Evolutionary conservation across 2,797 vertebrate genomes (phyloP).

Genomic region (Rhinophrynus dorsalis): DNA sequence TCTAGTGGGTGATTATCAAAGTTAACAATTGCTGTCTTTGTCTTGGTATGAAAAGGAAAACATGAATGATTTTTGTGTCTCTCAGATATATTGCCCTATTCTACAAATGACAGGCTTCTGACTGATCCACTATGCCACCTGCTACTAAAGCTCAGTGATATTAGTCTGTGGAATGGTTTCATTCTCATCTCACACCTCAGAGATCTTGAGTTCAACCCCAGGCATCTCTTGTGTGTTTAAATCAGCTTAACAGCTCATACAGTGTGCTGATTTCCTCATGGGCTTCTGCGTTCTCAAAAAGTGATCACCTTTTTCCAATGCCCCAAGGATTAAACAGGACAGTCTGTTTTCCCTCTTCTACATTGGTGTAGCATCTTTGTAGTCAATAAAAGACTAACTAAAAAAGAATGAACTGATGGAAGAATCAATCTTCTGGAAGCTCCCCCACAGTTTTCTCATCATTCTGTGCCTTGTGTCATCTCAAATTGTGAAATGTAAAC

Average conservation of each 20-base stretch:
- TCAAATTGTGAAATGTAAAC: constrained; percentile 89
- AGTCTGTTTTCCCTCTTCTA: constrained; percentile 83
- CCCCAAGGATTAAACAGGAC: constrained; percentile 95
- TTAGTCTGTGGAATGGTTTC: constrained; percentile 84
- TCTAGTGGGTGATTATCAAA: constrained; percentile 60
- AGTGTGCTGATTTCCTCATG: constrained; percentile 92
- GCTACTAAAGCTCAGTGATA: constrained; percentile 83
- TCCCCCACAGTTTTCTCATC: constrained; percentile 98
- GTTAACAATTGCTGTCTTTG: constrained; percentile 58
- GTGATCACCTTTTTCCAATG: constrained; percentile 96
- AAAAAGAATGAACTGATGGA: constrained; percentile 95
- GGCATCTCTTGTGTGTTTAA: constrained; percentile 90
- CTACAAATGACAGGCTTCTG: constrained; percentile 81
- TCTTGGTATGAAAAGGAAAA: constrained; percentile 52
- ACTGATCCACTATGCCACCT: constrained; percentile 83
- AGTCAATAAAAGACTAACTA: constrained; percentile 99
- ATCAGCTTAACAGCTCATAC: constrained; percentile 94
- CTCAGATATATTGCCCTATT: constrained; percentile 75
- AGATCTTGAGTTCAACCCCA: constrained; percentile 85
- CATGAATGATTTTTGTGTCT: constrained; percentile 70
- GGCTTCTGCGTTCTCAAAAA: constrained; percentile 92
- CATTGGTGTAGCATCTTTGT: constrained; percentile 89
- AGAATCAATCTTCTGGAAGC: constrained; percentile 99
- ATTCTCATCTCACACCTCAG: constrained; percentile 80
- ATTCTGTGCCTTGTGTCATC: constrained; percentile 91